A percentile compares a stretch with the other conserved stretches of the same genome.
Evolutionary conservation across 2,113 vertebrate species (phyloP).

Genomic region (Phalacrocorax aristotelis): DNA sequence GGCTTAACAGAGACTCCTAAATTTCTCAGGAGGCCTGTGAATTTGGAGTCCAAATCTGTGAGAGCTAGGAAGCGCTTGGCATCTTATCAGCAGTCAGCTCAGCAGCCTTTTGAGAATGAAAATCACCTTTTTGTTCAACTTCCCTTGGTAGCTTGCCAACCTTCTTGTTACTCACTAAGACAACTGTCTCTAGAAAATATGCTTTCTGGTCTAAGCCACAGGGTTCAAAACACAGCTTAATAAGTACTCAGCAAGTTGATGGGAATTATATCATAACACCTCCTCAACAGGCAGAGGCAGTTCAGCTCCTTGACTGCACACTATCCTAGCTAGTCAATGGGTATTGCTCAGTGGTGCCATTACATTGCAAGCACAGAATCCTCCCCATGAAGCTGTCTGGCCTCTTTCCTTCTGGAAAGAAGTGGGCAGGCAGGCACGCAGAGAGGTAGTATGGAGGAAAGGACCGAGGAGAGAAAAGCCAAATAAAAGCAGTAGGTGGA

Average conservation of each 20-base stretch:
- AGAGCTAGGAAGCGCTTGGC: background rate
- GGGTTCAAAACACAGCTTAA: background rate
- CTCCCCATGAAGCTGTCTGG: background rate
- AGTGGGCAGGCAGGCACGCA: background rate
- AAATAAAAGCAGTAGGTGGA: background rate
- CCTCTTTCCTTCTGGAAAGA: background rate
- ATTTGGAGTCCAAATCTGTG: constrained; percentile 10
- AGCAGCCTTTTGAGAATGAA: background rate
- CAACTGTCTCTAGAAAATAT: background rate
- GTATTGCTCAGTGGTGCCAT: background rate
- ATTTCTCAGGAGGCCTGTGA: constrained; percentile 10
- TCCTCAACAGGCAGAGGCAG: background rate
- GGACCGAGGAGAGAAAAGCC: background rate
- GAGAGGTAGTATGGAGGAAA: background rate
- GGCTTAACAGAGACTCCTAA: constrained; percentile 6
- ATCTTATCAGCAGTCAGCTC: background rate
- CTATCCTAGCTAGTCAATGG: background rate
- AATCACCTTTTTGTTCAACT: constrained; percentile 36
- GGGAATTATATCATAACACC: background rate
- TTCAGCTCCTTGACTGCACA: background rate
- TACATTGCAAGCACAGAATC: background rate
- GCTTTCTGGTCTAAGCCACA: background rate
- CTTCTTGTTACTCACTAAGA: background rate
- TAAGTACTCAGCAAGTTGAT: background rate
- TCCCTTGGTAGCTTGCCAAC: background rate